Percentiles rank a stretch among this genome's conserved stretches.
Evolutionary conservation across 2,113 vertebrate genomes (phyloP).

Genomic region (Cygnus buccinator): DNA sequence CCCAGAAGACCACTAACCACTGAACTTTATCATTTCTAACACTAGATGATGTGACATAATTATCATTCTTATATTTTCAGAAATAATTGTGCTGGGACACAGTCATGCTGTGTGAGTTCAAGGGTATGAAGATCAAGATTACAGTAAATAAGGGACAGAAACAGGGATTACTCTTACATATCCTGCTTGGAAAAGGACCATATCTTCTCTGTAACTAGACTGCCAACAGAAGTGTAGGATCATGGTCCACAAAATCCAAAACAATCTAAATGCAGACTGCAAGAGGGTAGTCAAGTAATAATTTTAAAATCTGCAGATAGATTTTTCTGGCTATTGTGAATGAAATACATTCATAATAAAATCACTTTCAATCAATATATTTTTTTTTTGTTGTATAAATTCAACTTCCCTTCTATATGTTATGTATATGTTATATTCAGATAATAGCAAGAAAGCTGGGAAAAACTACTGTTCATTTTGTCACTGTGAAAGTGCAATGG

Average conservation of each 20-base stretch:
- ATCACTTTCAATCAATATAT: background rate
- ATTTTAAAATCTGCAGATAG: background rate
- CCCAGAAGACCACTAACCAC: fast-evolving
- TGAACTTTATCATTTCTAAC: background rate
- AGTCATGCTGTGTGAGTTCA: background rate
- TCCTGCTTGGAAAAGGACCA: fast-evolving
- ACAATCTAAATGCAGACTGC: background rate
- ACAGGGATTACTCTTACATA: fast-evolving
- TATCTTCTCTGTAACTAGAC: background rate
- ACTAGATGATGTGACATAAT: fast-evolving
- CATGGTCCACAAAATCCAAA: background rate
- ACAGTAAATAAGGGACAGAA: background rate
- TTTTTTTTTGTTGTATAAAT: background rate
- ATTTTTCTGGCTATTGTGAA: background rate
- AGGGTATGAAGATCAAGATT: background rate
- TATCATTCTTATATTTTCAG: background rate
- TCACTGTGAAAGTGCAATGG: fast-evolving
- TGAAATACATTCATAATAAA: background rate
- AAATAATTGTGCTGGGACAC: background rate
- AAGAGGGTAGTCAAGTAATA: background rate
- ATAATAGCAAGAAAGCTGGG: background rate
- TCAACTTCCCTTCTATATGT: background rate
- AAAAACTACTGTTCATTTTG: background rate
- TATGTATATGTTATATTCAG: background rate
- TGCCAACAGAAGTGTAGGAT: background rate